A percentile compares a stretch with the other conserved stretches of the same genome.
Conservation (phyloP, 2,113 vertebrate genomes). For the Cinclus cinclus region DNA sequence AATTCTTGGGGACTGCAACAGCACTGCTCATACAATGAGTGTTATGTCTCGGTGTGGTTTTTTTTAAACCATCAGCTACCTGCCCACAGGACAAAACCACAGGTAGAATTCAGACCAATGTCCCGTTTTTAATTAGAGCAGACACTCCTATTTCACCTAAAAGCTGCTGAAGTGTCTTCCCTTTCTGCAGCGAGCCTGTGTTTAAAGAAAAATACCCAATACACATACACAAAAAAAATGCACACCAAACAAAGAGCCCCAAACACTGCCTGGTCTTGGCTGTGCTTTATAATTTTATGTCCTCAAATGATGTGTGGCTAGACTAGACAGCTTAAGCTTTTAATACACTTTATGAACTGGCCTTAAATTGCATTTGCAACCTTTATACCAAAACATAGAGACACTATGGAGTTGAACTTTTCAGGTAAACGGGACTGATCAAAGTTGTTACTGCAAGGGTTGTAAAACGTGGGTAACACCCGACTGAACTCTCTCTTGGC, state of each 20-base stretch:
- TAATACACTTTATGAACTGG: rapidly evolving
- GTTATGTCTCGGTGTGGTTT: rapidly evolving
- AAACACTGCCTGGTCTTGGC: neutral
- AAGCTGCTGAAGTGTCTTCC: neutral
- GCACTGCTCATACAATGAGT: rapidly evolving
- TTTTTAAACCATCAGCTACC: neutral
- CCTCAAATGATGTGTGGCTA: no score
- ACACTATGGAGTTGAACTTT: rapidly evolving
- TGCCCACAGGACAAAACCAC: neutral
- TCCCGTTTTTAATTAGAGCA: rapidly evolving
- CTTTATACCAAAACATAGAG: rapidly evolving
- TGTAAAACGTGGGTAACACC: neutral
- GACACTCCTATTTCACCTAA: neutral
- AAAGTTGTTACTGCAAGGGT: rapidly evolving
- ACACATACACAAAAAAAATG: neutral
- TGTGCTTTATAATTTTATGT: rapidly evolving
- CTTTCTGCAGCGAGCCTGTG: neutral
- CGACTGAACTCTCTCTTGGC: rapidly evolving
- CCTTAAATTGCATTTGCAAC: rapidly evolving
- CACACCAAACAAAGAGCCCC: neutral
- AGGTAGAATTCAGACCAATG: neutral
- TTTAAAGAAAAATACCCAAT: neutral
- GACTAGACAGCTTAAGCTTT: neutral
- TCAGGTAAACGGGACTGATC: neutral
- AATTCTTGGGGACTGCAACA: neutral